Evolutionary conservation across 2,797 vertebrate genomes (phyloP).

Genomic region (Pseudotriccus pelzelni): DNA sequence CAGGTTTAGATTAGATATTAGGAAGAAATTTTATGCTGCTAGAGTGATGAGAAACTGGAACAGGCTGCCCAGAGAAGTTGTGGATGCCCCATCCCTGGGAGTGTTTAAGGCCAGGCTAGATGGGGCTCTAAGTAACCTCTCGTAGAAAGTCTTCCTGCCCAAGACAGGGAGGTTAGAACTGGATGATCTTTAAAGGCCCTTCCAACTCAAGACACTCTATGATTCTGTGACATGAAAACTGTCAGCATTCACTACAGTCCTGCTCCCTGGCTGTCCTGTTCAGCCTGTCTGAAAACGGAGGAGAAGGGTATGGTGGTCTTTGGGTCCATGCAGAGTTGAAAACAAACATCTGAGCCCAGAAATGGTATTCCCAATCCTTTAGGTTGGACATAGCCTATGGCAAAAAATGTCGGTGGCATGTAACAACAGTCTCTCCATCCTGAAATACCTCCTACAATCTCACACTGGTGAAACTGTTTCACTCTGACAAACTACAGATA

Average conservation of each 20-base stretch:
- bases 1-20: background rate
- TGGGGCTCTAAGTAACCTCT: background rate
- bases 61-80: background rate
- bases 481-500: background rate
- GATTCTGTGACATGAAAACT: background rate
- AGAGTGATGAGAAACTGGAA: background rate
- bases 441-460: background rate
- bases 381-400: background rate
- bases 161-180: accelerated
- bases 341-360: background rate
- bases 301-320: background rate
- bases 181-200: background rate
- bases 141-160: background rate
- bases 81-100: background rate
- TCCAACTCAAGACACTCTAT: background rate
- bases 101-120: background rate
- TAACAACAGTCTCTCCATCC: background rate
- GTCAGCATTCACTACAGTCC: accelerated
- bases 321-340: background rate
- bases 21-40: background rate
- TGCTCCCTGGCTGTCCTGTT: background rate
- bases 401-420: background rate
- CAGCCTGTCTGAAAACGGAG: background rate
- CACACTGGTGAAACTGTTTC: background rate
- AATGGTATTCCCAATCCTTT: background rate